These are phyloP conservation scores for Nothocercus nigrocapillus DNA, from an alignment of 2,113 vertebrate genomes.

Conservation along the genomic window DNA sequence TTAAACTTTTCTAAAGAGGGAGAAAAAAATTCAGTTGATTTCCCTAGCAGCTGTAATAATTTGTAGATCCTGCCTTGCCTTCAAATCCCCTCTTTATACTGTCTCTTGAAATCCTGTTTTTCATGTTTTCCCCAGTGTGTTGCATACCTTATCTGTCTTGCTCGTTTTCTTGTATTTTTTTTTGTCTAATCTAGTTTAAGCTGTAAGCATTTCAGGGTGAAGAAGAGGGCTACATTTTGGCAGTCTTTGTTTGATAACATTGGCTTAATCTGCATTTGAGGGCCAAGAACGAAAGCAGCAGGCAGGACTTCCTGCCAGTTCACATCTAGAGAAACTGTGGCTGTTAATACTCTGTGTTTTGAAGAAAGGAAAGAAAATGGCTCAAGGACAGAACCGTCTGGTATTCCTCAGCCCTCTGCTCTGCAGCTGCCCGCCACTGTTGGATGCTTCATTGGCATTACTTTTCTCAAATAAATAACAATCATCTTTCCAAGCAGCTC, in stretches of 20 bases:
- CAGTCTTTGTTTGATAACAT: not conserved
- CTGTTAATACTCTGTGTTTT: not conserved
- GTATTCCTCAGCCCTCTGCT: not conserved
- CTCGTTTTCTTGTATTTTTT: not conserved
- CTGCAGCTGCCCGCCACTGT: not conserved
- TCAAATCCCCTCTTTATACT: not conserved
- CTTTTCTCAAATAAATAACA: not conserved
- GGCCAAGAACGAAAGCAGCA: not conserved
- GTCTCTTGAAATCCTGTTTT: not conserved
- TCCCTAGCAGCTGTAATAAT: not conserved
- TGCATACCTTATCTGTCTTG: not conserved
- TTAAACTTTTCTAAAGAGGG: not conserved
- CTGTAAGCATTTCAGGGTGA: not conserved
- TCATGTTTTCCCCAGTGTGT: not conserved
- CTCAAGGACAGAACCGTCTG: not conserved
- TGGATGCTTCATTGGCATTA: not conserved
- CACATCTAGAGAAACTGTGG: not conserved
- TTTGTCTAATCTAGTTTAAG: rapidly evolving
- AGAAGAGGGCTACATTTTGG: not conserved
- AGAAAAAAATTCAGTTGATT: not conserved
- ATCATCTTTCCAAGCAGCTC: not conserved
- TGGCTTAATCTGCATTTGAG: not conserved
- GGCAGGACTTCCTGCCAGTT: rapidly evolving
- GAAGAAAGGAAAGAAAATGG: not conserved
- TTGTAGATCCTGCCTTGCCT: not conserved